Evolutionary conservation across 2,888 invertebrate species (phyloP).

Genomic region (Papilio protenor): DNA sequence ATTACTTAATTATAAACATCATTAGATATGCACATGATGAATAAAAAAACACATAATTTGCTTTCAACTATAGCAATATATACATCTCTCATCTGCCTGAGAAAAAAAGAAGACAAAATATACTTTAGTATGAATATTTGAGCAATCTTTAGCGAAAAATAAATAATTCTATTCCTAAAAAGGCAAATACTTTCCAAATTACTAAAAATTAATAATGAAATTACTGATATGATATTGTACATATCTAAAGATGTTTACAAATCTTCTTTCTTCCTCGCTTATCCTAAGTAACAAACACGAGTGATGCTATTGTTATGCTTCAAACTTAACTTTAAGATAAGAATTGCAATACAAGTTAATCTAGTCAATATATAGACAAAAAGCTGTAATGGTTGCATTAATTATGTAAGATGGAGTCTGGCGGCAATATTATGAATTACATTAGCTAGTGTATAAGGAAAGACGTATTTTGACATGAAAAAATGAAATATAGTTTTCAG

Average conservation of each 20-base stretch:
- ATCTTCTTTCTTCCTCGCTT: background rate
- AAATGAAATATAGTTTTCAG: background rate
- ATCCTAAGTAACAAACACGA: conserved; percentile 14
- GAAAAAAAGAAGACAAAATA: too few species aligned
- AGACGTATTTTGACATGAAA: conserved; percentile 14
- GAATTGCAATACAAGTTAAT: conserved; percentile 39
- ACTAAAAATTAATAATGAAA: background rate
- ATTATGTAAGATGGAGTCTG: conserved; percentile 7
- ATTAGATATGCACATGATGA: conserved; percentile 22
- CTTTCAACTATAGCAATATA: too few species aligned
- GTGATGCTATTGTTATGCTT: conserved; percentile 39
- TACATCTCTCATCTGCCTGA: too few species aligned
- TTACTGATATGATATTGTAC: conserved; percentile 1
- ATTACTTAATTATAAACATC: conserved; percentile 19
- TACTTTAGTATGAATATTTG: too few species aligned
- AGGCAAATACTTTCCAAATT: too few species aligned
- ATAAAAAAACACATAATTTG: background rate
- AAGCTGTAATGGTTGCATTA: conserved; percentile 31
- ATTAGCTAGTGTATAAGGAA: conserved; percentile 19
- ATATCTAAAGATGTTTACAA: conserved; percentile 31
- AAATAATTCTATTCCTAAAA: background rate
- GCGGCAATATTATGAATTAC: conserved; percentile 29
- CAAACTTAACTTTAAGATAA: conserved; percentile 40
- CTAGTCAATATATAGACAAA: conserved; percentile 39
- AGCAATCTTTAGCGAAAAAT: background rate